Percentiles rank a stretch among this genome's conserved stretches.
Evolutionary conservation across 2,888 invertebrate genomes (phyloP).

Genomic region (Philonicus albiceps): DNA sequence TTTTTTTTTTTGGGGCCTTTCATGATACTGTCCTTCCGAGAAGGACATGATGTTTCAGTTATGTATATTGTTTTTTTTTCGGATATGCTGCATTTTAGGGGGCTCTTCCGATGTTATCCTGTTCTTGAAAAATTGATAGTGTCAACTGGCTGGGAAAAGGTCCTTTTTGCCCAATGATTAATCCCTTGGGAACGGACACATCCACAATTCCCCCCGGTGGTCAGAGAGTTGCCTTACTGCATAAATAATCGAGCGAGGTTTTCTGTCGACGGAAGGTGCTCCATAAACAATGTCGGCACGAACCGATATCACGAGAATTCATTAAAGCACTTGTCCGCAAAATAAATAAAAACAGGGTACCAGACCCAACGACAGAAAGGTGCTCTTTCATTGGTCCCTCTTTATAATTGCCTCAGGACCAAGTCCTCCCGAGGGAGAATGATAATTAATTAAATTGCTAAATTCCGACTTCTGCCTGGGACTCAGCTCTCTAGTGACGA

Average conservation of each 20-base stretch:
- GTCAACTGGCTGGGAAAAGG: background rate
- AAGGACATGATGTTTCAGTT: background rate
- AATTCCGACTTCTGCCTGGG: background rate
- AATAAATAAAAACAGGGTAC: background rate
- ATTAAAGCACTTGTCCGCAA: conserved; percentile 12
- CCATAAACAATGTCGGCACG: conserved; percentile 12
- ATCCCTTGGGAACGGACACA: background rate
- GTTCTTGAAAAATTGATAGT: background rate
- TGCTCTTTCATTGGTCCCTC: background rate
- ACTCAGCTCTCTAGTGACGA: background rate
- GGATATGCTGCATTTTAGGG: background rate
- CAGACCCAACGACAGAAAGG: background rate
- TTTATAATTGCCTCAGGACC: background rate
- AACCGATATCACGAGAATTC: conserved; percentile 20
- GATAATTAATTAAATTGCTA: conserved; percentile 7
- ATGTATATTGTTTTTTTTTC: background rate
- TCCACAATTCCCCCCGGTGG: background rate
- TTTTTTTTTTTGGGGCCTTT: background rate
- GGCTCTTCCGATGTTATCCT: background rate
- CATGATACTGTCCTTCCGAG: background rate
- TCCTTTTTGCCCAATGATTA: background rate
- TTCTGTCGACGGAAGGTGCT: background rate
- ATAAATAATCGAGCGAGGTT: background rate
- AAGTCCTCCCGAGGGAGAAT: background rate
- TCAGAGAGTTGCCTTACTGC: background rate